phyloP scores from a whole-genome alignment of 1,140 invertebrate genomes.

The Aphaenogaster rudis region DNA sequence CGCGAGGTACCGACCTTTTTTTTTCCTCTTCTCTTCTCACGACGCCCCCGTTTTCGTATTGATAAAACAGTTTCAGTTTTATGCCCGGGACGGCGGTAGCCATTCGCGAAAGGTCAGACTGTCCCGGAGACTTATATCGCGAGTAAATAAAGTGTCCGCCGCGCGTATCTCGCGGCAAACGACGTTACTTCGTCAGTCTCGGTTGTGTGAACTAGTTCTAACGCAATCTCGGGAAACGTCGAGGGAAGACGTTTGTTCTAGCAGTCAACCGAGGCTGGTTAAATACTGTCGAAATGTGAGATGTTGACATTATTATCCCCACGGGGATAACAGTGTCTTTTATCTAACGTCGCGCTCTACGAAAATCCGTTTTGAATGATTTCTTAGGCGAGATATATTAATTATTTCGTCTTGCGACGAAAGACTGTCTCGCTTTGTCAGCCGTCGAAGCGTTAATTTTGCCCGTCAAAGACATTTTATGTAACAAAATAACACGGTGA shows the following conservation, averaged over 20 bases:
- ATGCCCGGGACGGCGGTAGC: constrained; percentile 7
- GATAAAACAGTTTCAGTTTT: constrained; percentile 53
- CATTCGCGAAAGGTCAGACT: constrained; percentile 50
- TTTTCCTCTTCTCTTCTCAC: background rate
- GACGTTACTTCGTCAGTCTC: constrained; percentile 31
- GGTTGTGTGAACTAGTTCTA: constrained; percentile 36
- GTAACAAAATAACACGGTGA: constrained; percentile 2
- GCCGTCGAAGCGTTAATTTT: constrained; percentile 45
- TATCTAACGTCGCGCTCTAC: background rate
- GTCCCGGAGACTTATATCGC: constrained; percentile 36
- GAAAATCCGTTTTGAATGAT: constrained; percentile 12
- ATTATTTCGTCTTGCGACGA: constrained; percentile 20
- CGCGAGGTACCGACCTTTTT: background rate
- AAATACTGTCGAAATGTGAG: background rate
- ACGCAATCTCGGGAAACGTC: background rate
- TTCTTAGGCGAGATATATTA: background rate
- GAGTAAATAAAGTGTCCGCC: constrained; percentile 13
- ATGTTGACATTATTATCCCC: background rate
- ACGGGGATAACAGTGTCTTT: background rate
- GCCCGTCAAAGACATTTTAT: background rate
- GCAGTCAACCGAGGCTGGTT: background rate
- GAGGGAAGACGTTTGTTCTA: constrained; percentile 18
- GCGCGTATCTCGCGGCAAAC: constrained; percentile 3
- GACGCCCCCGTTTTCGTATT: constrained; percentile 31
- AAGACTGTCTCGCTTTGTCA: constrained; percentile 19